Evolutionary conservation across 1,140 invertebrate genomes (phyloP), one percentile per base, ranked within the genome.

Genomic region (Drosophila leontia): DNA sequence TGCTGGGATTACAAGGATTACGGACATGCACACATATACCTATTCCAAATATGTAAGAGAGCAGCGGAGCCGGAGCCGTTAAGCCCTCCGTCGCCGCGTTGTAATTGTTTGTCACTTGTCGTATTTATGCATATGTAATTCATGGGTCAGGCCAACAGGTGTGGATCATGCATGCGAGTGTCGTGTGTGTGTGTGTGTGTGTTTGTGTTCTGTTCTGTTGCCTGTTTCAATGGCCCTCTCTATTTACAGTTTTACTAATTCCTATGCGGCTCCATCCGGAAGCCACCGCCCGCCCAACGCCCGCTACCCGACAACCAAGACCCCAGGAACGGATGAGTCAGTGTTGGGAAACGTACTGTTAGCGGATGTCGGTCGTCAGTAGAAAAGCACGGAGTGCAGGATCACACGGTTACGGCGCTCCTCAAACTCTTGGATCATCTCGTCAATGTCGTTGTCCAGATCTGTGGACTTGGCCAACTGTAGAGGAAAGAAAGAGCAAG

Each of bases 371-470:
- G 71, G 71, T 75, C 90, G 90, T 96, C 92, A 98, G 94, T 99
- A 99, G 94, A 99, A 99, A 75, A 97, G 95, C 67, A 99, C 96
- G 68, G 97, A 98, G 93, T 99, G 98, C 55, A 99, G 94, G 83
- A 99, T 96, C 58, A 97, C 95, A 88, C 98, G 94, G 78, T 97
- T 95, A 87, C 96, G 96, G 93, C 98, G 97, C 39, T 96, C 94
- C 94, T 99, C 99, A 94, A 99, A 99, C 80, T 99, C 97, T 90
- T 98, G 97, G 39, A 99, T 94, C 61, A 99, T 94, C 94, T 99
- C 98, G 93, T 99, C 99, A 86, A 99, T 98, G 91, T 99, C 98
- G 94, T 99, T 99, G 90, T 99, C 99, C 75, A 99, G 94, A 93
- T 99, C 99, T 51, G 98, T 96, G 82, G 96, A 97, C 92, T 97